A percentile compares a stretch with the other conserved stretches of the same genome.
Evolutionary conservation across 1,140 invertebrate species (phyloP).

Genomic region (Lucilia sericata): DNA sequence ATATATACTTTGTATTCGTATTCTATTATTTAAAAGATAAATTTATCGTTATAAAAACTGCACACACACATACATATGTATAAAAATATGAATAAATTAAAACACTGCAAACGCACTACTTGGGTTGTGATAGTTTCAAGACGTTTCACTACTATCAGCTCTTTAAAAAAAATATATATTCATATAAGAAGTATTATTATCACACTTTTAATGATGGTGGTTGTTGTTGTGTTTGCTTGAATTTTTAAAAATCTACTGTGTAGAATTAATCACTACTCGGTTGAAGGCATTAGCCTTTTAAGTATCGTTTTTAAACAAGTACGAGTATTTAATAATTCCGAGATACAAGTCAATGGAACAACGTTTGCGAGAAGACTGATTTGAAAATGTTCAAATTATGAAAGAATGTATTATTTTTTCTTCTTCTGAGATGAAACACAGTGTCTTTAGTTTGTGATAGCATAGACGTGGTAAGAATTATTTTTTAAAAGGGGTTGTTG

Average conservation of each 20-base stretch:
- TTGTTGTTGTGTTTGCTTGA: neutral
- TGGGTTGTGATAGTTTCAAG: neutral
- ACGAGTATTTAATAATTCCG: slow-evolving; percentile 25
- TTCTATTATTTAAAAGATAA: too few species aligned
- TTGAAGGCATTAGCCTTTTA: slow-evolving; percentile 32
- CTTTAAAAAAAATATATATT: too few species aligned
- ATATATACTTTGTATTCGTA: neutral
- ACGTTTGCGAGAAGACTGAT: slow-evolving; percentile 33
- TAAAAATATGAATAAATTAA: neutral
- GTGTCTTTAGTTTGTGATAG: neutral
- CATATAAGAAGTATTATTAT: neutral
- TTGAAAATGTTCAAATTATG: slow-evolving; percentile 11
- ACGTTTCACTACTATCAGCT: neutral
- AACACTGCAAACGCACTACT: neutral
- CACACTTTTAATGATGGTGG: neutral
- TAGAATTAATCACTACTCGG: neutral
- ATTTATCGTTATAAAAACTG: too few species aligned
- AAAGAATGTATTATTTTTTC: neutral
- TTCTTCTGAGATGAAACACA: neutral
- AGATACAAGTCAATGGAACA: slow-evolving; percentile 15
- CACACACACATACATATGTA: too few species aligned
- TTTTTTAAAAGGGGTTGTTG: neutral
- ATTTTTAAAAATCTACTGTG: neutral
- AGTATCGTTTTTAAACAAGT: neutral
- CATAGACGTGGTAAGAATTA: neutral